A percentile compares a stretch with the other conserved stretches of the same genome.
Evolutionary conservation across 2,888 invertebrate species (phyloP).

Genomic region (Eumerus sabulonum): DNA sequence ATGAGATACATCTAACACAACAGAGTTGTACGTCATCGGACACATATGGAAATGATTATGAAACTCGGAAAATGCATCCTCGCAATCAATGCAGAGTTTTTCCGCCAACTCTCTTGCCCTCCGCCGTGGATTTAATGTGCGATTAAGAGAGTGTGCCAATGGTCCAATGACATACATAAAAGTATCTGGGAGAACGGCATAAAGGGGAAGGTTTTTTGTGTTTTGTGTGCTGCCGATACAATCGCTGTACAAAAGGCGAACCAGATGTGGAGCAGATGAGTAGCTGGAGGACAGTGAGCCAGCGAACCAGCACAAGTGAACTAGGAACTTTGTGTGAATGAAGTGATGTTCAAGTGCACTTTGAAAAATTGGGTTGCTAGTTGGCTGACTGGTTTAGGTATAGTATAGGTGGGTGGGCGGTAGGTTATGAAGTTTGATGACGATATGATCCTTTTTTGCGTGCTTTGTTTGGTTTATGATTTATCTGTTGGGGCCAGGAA

Average conservation of each 20-base stretch:
- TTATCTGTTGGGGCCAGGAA: no score
- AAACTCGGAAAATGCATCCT: conserved; percentile 52
- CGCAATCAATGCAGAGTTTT: conserved; percentile 50
- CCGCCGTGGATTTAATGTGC: no score
- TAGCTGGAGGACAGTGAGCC: no score
- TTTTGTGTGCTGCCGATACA: conserved; percentile 14
- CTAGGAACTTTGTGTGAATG: neutral
- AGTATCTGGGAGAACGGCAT: conserved; percentile 8
- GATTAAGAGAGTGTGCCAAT: neutral
- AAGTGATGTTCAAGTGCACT: conserved; percentile 37
- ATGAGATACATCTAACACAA: conserved; percentile 1
- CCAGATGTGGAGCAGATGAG: no score
- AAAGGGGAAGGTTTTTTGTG: conserved; percentile 14
- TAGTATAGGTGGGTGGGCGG: conserved; percentile 4
- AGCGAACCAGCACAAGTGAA: no score
- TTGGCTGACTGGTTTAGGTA: conserved; percentile 5
- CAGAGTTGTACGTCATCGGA: no score
- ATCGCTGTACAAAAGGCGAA: conserved; percentile 2
- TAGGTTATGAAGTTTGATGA: conserved; percentile 18
- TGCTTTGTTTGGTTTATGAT: no score
- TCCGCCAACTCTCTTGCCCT: neutral
- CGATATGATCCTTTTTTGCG: no score
- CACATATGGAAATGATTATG: conserved; percentile 38
- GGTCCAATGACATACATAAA: conserved; percentile 44
- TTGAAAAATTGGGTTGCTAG: conserved; percentile 47